phyloP scores from a whole-genome alignment of 2,113 vertebrate species.

The Macaca fascicularis region DNA sequence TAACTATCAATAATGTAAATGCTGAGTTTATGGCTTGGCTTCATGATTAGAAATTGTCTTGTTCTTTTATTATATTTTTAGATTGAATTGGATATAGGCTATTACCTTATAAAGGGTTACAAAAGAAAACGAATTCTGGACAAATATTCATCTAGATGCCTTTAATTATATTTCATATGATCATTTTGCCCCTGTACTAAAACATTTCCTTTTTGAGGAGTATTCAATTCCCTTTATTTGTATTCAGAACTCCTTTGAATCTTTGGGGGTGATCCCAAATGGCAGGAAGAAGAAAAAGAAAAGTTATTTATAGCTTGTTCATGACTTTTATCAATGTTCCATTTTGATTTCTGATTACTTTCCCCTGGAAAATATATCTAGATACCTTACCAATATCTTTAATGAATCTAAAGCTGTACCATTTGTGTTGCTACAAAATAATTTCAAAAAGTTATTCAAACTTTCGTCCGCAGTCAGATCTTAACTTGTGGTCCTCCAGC shows the following conservation, averaged over 20 bases:
- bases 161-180: background rate
- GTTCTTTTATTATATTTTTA: constrained; percentile 25
- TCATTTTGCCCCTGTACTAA: background rate
- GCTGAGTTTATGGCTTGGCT: background rate
- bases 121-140: background rate
- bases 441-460: constrained; percentile 42
- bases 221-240: constrained; percentile 37
- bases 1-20: background rate
- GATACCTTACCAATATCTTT: background rate
- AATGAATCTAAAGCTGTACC: background rate
- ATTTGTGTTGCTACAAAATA: background rate
- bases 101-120: constrained; percentile 24
- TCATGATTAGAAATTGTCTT: constrained; percentile 27
- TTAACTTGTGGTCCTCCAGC: background rate
- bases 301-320: background rate
- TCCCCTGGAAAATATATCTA: background rate
- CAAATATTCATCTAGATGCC: background rate
- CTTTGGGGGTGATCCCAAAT: background rate
- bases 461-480: background rate
- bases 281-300: background rate
- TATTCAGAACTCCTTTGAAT: constrained; percentile 37
- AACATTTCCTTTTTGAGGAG: background rate
- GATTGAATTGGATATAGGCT: background rate
- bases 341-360: constrained; percentile 46
- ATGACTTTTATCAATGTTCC: background rate